Conservation (phyloP, 2,113 vertebrate genomes). For the Addax nasomaculatus region DNA sequence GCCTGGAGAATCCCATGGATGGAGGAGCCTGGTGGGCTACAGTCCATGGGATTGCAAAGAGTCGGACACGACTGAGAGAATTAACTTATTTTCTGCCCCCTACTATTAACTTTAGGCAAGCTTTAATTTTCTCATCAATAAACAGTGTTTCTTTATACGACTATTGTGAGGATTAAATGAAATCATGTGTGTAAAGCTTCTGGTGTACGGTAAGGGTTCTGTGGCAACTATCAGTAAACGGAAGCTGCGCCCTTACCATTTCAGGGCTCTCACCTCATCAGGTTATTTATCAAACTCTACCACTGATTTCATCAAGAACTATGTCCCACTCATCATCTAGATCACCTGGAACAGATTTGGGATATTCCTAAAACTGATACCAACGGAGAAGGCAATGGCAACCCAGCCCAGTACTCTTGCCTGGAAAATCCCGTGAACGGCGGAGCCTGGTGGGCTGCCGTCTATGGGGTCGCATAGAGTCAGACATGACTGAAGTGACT, state of each 20-base stretch:
- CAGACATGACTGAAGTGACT: neutral
- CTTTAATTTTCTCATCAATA: neutral
- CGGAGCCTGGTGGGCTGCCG: neutral
- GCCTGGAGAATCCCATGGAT: too few species aligned
- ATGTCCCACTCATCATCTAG: neutral
- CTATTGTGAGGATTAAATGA: neutral
- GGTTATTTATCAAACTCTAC: neutral
- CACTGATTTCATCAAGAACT: neutral
- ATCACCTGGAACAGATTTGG: neutral
- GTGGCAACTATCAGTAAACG: neutral
- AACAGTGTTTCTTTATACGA: neutral
- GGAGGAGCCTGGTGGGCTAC: too few species aligned
- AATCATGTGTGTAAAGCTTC: neutral
- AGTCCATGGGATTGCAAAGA: too few species aligned
- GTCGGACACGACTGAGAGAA: too few species aligned
- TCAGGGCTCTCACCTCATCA: neutral
- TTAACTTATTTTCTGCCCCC: neutral
- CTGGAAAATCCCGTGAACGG: neutral
- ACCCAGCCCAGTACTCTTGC: neutral
- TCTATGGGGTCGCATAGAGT: neutral
- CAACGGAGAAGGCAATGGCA: neutral
- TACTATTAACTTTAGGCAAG: neutral
- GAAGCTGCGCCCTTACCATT: neutral
- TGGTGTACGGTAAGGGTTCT: neutral
- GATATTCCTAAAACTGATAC: neutral